Percentiles rank a stretch among this genome's conserved stretches.
These are phyloP conservation scores for Hylaeus volcanicus DNA, from an alignment of 1,140 invertebrate species.

Conservation along the genomic window DNA sequence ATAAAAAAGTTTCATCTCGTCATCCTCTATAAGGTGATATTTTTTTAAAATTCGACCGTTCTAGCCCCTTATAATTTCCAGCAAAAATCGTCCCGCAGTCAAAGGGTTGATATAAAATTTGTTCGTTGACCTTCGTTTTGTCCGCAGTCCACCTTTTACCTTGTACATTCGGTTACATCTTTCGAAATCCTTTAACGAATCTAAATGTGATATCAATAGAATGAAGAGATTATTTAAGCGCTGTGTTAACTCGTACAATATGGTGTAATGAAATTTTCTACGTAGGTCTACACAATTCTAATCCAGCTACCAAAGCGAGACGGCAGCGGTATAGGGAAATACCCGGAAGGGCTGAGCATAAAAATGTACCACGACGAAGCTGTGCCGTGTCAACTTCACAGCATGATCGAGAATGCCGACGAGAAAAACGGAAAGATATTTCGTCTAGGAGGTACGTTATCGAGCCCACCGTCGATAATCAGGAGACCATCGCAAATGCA, in stretches of 20 bases:
- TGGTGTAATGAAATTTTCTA: not conserved
- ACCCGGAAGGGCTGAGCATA: constrained; percentile 85
- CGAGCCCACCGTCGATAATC: constrained; percentile 67
- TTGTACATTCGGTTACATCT: too few relatives aligned
- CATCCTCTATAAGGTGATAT: too few relatives aligned
- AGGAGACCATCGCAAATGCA: constrained; percentile 88
- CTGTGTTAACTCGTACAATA: not conserved
- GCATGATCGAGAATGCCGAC: constrained; percentile 45
- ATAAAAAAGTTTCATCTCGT: too few relatives aligned
- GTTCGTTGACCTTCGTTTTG: too few relatives aligned
- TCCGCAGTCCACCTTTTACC: too few relatives aligned
- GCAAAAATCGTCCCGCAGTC: too few relatives aligned
- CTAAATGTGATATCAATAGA: too few relatives aligned
- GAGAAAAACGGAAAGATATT: constrained; percentile 46
- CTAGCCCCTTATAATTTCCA: too few relatives aligned
- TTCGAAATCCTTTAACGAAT: too few relatives aligned
- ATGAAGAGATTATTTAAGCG: too few relatives aligned
- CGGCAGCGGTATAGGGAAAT: constrained; percentile 79
- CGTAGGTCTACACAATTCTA: constrained; percentile 92
- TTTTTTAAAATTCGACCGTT: too few relatives aligned
- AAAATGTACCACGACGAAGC: constrained; percentile 92
- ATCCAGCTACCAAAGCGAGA: constrained; percentile 89
- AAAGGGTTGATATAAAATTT: too few relatives aligned
- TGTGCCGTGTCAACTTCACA: constrained; percentile 70
- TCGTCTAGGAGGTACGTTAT: constrained; percentile 41